phyloP scores from a whole-genome alignment of 2,888 invertebrate species.

The Sturmia bella region DNA sequence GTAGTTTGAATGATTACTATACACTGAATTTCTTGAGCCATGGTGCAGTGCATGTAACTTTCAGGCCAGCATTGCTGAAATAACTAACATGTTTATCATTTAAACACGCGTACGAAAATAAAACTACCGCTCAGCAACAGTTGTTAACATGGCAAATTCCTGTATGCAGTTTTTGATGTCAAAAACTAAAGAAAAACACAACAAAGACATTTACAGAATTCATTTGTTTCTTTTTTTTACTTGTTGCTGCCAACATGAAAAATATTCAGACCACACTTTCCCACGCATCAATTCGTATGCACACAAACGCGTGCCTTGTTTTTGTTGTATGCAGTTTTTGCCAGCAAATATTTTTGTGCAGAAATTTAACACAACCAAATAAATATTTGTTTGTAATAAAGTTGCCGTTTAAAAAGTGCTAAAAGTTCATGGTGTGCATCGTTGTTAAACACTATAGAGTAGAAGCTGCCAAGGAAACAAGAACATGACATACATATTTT shows the following conservation, averaged over 20 bases:
- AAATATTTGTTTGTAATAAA: too few species aligned
- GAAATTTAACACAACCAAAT: neutral
- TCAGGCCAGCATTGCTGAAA: neutral
- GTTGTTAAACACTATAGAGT: slow-evolving; percentile 52
- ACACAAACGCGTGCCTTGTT: neutral
- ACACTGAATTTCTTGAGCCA: too few species aligned
- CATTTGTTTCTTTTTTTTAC: neutral
- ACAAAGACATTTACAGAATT: neutral
- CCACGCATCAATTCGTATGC: neutral
- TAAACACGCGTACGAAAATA: slow-evolving; percentile 8
- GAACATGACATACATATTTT: slow-evolving; percentile 30
- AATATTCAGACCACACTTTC: neutral
- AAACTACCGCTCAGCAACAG: slow-evolving; percentile 59
- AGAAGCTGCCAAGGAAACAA: slow-evolving; percentile 36
- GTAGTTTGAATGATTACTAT: too few species aligned
- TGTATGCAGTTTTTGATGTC: slow-evolving; percentile 52
- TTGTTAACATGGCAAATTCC: slow-evolving; percentile 41
- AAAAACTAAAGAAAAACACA: neutral
- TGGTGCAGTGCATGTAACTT: neutral
- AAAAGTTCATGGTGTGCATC: slow-evolving; percentile 41
- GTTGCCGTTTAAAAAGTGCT: neutral
- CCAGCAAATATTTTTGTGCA: slow-evolving; percentile 47
- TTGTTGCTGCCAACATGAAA: neutral
- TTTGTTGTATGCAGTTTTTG: neutral
- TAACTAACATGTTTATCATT: neutral